These are phyloP conservation scores for Calycopis cecrops DNA, from an alignment of 1,140 invertebrate genomes.

Conservation along the genomic window DNA sequence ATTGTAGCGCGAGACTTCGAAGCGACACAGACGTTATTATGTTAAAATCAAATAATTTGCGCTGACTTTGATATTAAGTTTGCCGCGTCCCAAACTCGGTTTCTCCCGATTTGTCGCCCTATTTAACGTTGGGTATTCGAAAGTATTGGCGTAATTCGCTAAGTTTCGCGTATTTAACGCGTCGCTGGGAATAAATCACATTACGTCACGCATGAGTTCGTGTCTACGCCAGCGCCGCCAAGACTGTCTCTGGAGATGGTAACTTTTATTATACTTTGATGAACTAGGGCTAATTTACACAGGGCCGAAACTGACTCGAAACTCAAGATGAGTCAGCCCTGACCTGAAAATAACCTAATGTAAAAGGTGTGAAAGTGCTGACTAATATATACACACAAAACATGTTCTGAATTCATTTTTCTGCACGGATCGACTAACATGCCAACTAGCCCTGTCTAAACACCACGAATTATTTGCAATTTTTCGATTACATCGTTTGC, in stretches of 20 bases:
- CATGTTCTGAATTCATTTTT: no score
- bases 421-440: no score
- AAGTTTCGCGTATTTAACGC: conserved; percentile 14
- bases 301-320: no score
- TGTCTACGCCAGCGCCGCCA: neutral
- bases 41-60: conserved; percentile 9
- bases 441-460: no score
- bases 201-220: neutral
- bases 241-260: conserved; percentile 7
- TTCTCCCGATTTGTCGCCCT: conserved; percentile 11
- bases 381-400: no score
- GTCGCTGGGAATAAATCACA: conserved; percentile 15
- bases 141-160: conserved; percentile 13
- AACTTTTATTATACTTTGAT: conserved; percentile 4
- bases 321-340: no score
- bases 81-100: conserved; percentile 1
- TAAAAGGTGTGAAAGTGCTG: no score
- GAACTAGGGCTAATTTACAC: conserved; percentile 4
- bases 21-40: neutral
- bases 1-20: no score
- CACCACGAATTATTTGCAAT: no score
- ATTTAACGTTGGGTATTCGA: conserved; percentile 10
- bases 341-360: no score
- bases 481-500: no score
- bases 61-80: conserved; percentile 11